Base-by-base conservation (phyloP, 2,113 vertebrate species). In the Halichoeres trimaculatus region DNA sequence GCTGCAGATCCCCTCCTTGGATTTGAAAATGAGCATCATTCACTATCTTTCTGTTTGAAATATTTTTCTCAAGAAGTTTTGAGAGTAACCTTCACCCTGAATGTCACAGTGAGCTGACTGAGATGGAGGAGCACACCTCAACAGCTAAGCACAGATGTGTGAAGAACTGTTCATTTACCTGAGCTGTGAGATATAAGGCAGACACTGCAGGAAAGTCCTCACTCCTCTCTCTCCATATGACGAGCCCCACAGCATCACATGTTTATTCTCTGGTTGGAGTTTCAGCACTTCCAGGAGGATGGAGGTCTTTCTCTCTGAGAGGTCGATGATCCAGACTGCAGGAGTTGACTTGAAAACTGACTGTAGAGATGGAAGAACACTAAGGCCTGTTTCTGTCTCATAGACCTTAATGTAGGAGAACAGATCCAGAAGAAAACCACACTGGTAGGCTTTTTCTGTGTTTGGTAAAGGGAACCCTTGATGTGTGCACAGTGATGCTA, bases 181-280 rank as follows among this genome's bases (percentile, higher is more conserved):
- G 45, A 48, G 45, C 19, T 20, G 17, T 48, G 45, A 48, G 45
- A 48, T 48, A 48, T 48, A 10, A 48, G 19, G 45, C 45, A 48
- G 41, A 69, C 66, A 69, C 26, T 70, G 67, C 2, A 70, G 67
- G 30, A 70, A n/a, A 45, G 14, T 70, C 67, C 54, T 70, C 67
- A 70, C 43, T 58, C 38, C 67, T 50, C 30, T 70, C 43, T 70
- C 41, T 57, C 38, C 67, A 50, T 38, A 0, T 58, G 54, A 26
- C 0, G 30, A 40, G 26, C 10, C 55, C 36, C 0, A 58, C 67
- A 70, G 43, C 67, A 24, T 0, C 67, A 70, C 54, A 4, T 0
- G 43, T 48, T 50, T 70, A 30, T 58, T 70, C 67, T 70, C 43
- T 70, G 67, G 0, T n/a, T 50, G 54, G 40, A 50, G 54, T 38